A percentile compares a stretch with the other conserved stretches of the same genome.
These are phyloP conservation scores for Drosophila mimetica DNA, from an alignment of 2,888 invertebrate genomes.

Conservation along the genomic window DNA sequence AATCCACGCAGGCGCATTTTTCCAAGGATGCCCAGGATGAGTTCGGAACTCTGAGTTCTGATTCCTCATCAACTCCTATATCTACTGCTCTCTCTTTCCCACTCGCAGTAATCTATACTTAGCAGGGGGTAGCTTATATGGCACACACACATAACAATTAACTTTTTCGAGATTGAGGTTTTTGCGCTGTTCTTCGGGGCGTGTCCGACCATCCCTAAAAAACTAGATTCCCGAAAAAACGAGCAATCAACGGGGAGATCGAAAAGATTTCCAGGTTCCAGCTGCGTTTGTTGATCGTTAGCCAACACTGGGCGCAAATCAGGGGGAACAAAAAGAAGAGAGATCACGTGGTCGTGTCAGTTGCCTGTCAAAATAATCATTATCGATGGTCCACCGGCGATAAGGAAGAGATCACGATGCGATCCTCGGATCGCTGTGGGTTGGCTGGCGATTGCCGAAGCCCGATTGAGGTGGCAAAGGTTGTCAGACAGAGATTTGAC, in stretches of 20 bases:
- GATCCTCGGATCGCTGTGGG: conserved; percentile 45
- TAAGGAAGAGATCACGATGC: conserved; percentile 38
- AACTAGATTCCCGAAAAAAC: conserved; percentile 51
- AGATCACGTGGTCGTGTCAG: conserved; percentile 56
- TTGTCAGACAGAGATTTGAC: conserved; percentile 27
- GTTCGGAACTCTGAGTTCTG: conserved; percentile 7
- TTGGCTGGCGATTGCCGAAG: conserved; percentile 24
- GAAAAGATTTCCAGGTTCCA: conserved; percentile 27
- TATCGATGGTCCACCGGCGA: conserved; percentile 48
- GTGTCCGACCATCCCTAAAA: conserved; percentile 53
- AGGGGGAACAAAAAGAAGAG: neutral
- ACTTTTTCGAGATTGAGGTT: conserved; percentile 56
- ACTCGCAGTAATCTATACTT: neutral
- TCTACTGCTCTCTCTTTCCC: conserved; percentile 4
- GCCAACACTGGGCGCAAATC: conserved; percentile 49
- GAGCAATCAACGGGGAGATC: conserved; percentile 55
- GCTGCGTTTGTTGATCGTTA: conserved; percentile 43
- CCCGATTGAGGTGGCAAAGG: conserved; percentile 34
- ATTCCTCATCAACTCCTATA: conserved; percentile 24
- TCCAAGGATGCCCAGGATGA: conserved; percentile 26
- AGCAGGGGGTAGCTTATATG: conserved; percentile 40
- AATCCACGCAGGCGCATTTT: conserved; percentile 69
- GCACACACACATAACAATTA: conserved; percentile 61
- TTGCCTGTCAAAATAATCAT: conserved; percentile 67
- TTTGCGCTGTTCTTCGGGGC: conserved; percentile 44